Evolutionary conservation across 2,113 vertebrate genomes (phyloP), one percentile per base, ranked within the genome.

Genomic region (Miniopterus natalensis): DNA sequence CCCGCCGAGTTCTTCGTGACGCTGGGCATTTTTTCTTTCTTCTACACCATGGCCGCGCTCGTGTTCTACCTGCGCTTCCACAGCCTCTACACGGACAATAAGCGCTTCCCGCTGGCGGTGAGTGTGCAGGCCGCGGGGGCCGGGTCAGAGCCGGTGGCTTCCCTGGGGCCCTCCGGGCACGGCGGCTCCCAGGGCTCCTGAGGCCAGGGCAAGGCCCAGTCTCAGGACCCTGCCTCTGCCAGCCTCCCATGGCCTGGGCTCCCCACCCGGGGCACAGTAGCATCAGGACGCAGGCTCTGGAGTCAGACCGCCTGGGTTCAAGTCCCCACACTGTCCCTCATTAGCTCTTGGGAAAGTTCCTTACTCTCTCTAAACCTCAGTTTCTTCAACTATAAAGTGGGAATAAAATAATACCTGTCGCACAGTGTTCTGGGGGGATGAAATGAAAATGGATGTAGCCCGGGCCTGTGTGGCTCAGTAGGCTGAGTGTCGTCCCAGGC

Each of bases 1-100:
- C 99, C 99, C 0, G 99, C 99, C 0, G 98, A 99, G 98, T 99
- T 99, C 97, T 99, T 98, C 1, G 99, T 99, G 87, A 99, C 99
- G 53, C 97, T 99, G 42, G 99, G 99, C 86, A 99, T 99, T 94
- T 98, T 99, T 95, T 98, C 98, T 65, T 99, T 99, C 97, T 98
- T 99, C 49, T 99, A 99, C 97, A 66, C 99, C 97, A 99, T 98
- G 92, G 99, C 98, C 1, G 99, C 99, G 0, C 98, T 99, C 5
- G 97, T 99, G 74, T 47, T 99, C 80, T 99, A 99, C 97, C 96
- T 99, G 97, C 99, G 99, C 71, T 99, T 99, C 95, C 99, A 99
- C 97, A 98, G 98, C 86, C 53, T 99, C 66, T 99, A 99, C 92
- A 97, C 98, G 0, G 98, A 99, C 73, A 98, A 99, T 51, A 99